Evolutionary conservation across 2,113 vertebrate species (phyloP), one percentile per base, ranked within the genome.

Genomic region (Phylloscopus whistleri): DNA sequence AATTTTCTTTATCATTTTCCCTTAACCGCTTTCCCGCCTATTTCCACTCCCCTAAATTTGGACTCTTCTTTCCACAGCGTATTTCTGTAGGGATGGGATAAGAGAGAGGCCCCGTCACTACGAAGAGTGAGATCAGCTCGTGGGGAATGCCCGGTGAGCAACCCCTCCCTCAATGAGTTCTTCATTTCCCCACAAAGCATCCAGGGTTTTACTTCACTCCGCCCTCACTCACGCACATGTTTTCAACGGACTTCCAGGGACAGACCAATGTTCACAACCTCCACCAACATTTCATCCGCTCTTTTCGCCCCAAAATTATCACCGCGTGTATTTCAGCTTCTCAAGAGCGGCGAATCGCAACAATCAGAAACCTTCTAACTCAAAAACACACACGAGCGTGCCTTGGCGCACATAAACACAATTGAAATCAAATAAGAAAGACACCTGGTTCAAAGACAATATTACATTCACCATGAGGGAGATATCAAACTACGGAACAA

Each of bases 91-190:
- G 6, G 11, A 39, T 9, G 16, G 2, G 3, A 9, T 15, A 51
- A 31, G 66, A 55, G 0, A 74, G 11, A 77, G 0, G 0, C 5
- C 11, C 5, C 4, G 49, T 16, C 4, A 17, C 13, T 22, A 30
- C 0, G 0, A 51, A 26, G 1, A 46, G 1, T 0, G 1, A 7
- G 10, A 41, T 2, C 2, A 17, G 7, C 3, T 18, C 0, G 0
- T 4, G 9, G 3, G 10, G 4, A 69, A 10, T 7, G 20, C 13
- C 4, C 1, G 1, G 2, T 9, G 5, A 79, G 3, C 26, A 43
- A 0, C 0, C 2, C 0, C 1, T 24, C 6, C 17, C 2, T 33
- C 5, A 23, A 58, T 62, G 0, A 66, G 3, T 5, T 73, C 39
- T 49, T 10, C 1, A 2, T 15, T 13, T 14, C 16, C 16, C 11